Conservation (phyloP, 1,140 invertebrate species). For the Neodiprion lecontei region DNA sequence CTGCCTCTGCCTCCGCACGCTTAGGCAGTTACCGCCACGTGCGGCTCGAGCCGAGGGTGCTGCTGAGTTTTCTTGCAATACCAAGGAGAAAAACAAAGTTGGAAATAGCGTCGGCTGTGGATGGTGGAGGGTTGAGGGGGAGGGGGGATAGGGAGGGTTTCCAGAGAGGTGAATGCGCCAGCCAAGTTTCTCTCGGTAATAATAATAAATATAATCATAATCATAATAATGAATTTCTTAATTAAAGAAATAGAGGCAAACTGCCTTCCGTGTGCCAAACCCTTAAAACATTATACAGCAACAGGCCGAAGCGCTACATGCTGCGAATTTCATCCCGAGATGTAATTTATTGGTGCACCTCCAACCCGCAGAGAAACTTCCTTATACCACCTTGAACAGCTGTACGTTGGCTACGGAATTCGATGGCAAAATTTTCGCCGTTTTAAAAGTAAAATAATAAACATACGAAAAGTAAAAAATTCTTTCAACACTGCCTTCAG, state of each 20-base stretch:
- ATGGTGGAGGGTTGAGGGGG: not conserved
- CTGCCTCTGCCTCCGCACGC: not conserved
- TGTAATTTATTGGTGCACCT: not conserved
- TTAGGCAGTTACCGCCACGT: constrained; percentile 35
- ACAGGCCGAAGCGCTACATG: constrained; percentile 1
- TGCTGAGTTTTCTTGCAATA: not conserved
- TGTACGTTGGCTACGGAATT: too few relatives aligned
- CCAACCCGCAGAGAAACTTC: not conserved
- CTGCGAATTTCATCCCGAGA: not conserved
- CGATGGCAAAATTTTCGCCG: too few relatives aligned
- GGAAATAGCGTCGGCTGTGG: not conserved
- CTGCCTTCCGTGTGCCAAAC: constrained; percentile 1
- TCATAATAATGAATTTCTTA: constrained; percentile 8
- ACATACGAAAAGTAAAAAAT: too few relatives aligned
- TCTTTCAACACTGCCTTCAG: too few relatives aligned
- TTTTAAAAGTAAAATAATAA: too few relatives aligned
- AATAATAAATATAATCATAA: constrained; percentile 8
- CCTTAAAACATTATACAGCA: constrained; percentile 7
- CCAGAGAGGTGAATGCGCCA: not conserved
- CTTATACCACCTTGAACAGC: too few relatives aligned
- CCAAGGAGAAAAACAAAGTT: constrained; percentile 7
- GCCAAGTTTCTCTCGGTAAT: constrained; percentile 1
- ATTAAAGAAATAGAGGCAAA: constrained; percentile 7
- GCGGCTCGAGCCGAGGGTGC: constrained; percentile 18
- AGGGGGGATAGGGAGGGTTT: not conserved